Percentiles rank a stretch among this genome's conserved stretches.
These are phyloP conservation scores for Lipotes vexillifer DNA, from an alignment of 2,113 vertebrate species.

Conservation along the genomic window DNA sequence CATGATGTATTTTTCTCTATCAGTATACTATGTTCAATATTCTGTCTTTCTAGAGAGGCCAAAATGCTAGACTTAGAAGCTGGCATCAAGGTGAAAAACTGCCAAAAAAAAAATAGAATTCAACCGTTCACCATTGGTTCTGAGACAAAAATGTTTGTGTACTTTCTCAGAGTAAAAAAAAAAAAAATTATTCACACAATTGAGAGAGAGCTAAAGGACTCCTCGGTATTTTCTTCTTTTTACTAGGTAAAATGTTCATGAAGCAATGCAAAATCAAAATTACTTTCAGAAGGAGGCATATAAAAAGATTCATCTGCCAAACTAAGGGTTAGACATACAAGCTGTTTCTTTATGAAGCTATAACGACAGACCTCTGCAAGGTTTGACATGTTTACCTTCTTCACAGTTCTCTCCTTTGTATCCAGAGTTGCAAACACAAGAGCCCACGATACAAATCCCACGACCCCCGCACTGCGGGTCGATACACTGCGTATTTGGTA, in stretches of 20 bases:
- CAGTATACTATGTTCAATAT: conserved; percentile 64
- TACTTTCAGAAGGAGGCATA: background rate
- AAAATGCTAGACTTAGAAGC: background rate
- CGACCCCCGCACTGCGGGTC: conserved; percentile 93
- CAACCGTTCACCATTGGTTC: background rate
- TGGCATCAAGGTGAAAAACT: background rate
- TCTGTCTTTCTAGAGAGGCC: conserved; percentile 52
- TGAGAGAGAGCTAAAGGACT: background rate
- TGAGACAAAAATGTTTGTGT: background rate
- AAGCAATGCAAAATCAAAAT: background rate
- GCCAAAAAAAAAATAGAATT: background rate
- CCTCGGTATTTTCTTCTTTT: background rate
- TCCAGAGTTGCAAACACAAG: conserved; percentile 93
- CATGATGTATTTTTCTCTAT: conserved; percentile 43
- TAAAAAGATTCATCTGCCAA: background rate
- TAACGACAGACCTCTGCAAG: conserved; percentile 33
- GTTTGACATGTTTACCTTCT: conserved; percentile 87
- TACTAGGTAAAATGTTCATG: background rate
- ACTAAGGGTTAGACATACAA: background rate
- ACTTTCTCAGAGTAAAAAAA: background rate
- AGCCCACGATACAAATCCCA: conserved; percentile 94
- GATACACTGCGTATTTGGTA: conserved; percentile 91
- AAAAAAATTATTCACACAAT: background rate
- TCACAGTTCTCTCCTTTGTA: conserved; percentile 95
- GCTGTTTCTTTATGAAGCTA: background rate